Conservation (phyloP, 2,797 vertebrate species). For the Selene dorsalis region DNA sequence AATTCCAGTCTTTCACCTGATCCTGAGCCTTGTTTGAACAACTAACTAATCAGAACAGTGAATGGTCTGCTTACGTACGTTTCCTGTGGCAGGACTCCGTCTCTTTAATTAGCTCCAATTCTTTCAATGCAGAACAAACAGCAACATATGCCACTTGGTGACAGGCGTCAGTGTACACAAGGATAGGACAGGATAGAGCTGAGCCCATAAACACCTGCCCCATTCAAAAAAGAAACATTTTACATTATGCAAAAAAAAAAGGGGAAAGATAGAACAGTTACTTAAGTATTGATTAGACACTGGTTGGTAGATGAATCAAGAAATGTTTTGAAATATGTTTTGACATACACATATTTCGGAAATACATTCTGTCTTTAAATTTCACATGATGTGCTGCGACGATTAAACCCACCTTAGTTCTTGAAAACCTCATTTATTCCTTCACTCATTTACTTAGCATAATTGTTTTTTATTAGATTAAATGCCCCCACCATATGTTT, state of each 20-base stretch:
- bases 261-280: slow-evolving; percentile 2
- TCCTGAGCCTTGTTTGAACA: slow-evolving; percentile 71
- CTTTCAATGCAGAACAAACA: slow-evolving; percentile 82
- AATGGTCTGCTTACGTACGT: slow-evolving; percentile 73
- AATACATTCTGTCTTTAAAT: background rate
- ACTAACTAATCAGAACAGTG: slow-evolving; percentile 73
- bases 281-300: background rate
- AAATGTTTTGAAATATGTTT: background rate
- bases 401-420: background rate
- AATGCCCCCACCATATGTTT: background rate
- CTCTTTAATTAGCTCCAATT: slow-evolving; percentile 79
- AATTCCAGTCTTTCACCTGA: slow-evolving; percentile 64
- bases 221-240: slow-evolving; percentile 38
- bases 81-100: slow-evolving; percentile 69
- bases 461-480: background rate
- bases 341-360: background rate
- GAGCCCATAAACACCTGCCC: slow-evolving; percentile 68
- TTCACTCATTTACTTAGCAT: background rate
- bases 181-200: slow-evolving; percentile 50
- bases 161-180: slow-evolving; percentile 70
- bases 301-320: background rate
- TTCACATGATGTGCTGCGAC: background rate
- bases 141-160: slow-evolving; percentile 75
- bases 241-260: background rate
- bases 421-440: background rate